Conservation (phyloP, 2,797 vertebrate genomes). For the Saguinus oedipus region DNA sequence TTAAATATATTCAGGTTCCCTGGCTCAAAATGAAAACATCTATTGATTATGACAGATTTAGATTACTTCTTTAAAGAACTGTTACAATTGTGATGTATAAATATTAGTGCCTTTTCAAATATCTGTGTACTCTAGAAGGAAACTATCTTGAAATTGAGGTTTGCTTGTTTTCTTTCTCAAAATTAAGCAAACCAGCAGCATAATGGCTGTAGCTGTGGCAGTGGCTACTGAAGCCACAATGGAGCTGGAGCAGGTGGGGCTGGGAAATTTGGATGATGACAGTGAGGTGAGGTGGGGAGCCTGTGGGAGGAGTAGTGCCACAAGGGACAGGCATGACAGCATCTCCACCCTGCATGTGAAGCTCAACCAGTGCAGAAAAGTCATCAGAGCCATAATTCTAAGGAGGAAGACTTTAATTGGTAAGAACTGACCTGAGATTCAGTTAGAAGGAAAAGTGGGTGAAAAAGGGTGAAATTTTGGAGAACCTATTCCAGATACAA, state of each 20-base stretch:
- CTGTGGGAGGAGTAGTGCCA: rapidly evolving
- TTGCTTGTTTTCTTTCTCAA: not conserved
- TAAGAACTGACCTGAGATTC: not conserved
- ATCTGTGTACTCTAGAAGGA: not conserved
- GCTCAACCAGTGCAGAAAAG: not conserved
- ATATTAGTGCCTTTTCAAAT: not conserved
- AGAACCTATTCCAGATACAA: slow-evolving; percentile 82
- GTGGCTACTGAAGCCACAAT: rapidly evolving
- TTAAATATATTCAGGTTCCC: not conserved
- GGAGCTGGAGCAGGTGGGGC: rapidly evolving
- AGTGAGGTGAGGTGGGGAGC: rapidly evolving
- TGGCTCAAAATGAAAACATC: not conserved
- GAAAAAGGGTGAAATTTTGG: slow-evolving; percentile 83
- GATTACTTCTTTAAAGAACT: not conserved
- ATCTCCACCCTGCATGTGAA: not conserved
- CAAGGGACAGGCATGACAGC: not conserved
- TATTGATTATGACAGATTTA: not conserved
- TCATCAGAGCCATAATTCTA: not conserved
- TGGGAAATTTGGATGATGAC: too few relatives aligned
- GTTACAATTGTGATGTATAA: not conserved
- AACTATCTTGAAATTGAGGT: not conserved
- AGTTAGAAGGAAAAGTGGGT: slow-evolving; percentile 70
- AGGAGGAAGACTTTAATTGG: not conserved
- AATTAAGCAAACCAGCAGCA: not conserved
- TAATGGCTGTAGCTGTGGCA: not conserved